Conservation (phyloP, 1,140 invertebrate species). For the Akabosia matsudoensis region DNA sequence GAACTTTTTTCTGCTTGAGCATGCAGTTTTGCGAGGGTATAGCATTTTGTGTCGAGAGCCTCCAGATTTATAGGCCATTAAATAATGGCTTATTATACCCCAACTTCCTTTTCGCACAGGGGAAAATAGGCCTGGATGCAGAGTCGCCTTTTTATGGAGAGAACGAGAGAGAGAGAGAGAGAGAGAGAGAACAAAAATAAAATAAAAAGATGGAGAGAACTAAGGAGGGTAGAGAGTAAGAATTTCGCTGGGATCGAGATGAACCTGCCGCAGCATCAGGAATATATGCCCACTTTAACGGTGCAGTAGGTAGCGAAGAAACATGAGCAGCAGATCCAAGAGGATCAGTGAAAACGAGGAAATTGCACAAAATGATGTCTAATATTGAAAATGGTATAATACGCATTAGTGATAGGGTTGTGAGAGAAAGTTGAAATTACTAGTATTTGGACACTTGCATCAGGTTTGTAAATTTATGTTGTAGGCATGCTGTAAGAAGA, state of each 20-base stretch:
- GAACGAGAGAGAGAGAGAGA: background rate
- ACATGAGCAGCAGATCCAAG: background rate
- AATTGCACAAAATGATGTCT: background rate
- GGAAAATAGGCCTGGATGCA: conserved; percentile 17
- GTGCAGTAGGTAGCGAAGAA: background rate
- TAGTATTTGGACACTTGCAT: too few relatives aligned
- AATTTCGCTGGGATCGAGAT: background rate
- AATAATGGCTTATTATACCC: conserved; percentile 48
- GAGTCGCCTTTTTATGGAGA: background rate
- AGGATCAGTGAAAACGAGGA: background rate
- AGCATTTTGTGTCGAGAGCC: conserved; percentile 47
- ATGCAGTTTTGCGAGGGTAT: conserved; percentile 46
- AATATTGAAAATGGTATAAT: background rate
- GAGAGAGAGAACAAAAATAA: background rate
- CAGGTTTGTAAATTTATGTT: too few relatives aligned
- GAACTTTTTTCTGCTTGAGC: conserved; percentile 42
- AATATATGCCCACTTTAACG: too few relatives aligned
- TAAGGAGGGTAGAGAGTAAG: background rate
- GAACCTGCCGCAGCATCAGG: background rate
- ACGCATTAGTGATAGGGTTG: background rate
- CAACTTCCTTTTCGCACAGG: conserved; percentile 43
- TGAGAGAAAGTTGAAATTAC: too few relatives aligned
- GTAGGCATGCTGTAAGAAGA: too few relatives aligned
- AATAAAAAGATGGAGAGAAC: too few relatives aligned
- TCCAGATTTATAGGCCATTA: conserved; percentile 48